Evolutionary conservation across 2,113 vertebrate species (phyloP).

Genomic region (Seriola dumerili): DNA sequence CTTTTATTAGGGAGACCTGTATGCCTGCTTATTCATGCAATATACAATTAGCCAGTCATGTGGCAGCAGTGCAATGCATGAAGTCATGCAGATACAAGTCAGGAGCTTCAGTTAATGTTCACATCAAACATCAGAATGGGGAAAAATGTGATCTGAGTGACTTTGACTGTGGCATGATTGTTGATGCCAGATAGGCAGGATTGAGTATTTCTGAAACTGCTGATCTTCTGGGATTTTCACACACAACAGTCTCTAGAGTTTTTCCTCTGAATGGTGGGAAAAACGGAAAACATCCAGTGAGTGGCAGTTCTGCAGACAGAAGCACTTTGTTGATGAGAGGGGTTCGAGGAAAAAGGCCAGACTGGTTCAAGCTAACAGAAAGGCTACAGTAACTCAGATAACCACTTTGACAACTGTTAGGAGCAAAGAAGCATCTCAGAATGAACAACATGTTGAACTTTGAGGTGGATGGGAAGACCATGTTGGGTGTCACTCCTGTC

Average conservation of each 20-base stretch:
- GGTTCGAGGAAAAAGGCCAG: no score
- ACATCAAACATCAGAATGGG: background rate
- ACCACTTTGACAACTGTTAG: background rate
- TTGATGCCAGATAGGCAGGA: background rate
- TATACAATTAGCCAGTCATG: background rate
- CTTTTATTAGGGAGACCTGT: background rate
- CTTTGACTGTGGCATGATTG: background rate
- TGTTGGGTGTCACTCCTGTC: background rate
- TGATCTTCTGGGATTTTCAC: background rate
- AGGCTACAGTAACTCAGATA: background rate
- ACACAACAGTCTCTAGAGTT: background rate
- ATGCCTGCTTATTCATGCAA: background rate
- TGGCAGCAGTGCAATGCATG: background rate
- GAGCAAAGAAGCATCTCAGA: background rate
- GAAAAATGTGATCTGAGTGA: background rate
- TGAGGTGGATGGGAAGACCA: background rate
- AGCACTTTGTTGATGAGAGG: no score
- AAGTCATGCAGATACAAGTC: background rate
- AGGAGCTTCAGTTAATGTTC: background rate
- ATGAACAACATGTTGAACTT: background rate
- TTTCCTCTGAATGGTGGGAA: background rate
- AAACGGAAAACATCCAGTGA: background rate
- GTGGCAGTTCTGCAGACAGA: background rate
- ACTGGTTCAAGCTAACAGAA: background rate
- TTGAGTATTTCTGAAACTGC: background rate